Evolutionary conservation across 2,113 vertebrate species (phyloP).

Genomic region (Callopanchax toddi): DNA sequence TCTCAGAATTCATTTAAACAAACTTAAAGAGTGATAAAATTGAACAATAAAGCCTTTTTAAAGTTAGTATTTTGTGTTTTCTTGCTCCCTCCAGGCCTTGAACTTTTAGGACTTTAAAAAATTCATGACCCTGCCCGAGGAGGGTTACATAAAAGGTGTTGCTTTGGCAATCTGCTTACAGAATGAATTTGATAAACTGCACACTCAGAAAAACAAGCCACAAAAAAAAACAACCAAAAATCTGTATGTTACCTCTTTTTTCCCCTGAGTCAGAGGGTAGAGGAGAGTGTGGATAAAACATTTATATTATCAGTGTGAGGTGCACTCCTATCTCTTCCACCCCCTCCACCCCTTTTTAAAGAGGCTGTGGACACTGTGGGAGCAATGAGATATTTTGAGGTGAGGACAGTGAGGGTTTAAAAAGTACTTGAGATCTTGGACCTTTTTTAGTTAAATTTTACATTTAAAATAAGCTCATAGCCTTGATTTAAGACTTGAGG

Average conservation of each 20-base stretch:
- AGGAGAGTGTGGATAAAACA: constrained; percentile 65
- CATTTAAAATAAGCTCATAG: not conserved
- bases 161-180: constrained; percentile 69
- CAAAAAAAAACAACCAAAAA: constrained; percentile 26
- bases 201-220: constrained; percentile 34
- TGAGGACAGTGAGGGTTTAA: not conserved
- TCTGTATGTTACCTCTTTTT: constrained; percentile 26
- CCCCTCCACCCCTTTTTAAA: no score
- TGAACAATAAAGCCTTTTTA: constrained; percentile 10
- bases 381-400: no score
- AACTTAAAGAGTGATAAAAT: not conserved
- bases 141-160: constrained; percentile 70
- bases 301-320: constrained; percentile 63
- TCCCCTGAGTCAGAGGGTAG: constrained; percentile 63
- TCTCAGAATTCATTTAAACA: not conserved
- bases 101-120: constrained; percentile 66
- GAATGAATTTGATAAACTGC: constrained; percentile 69
- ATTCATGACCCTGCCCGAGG: constrained; percentile 53
- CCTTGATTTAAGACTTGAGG: not conserved
- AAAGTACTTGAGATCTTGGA: not conserved
- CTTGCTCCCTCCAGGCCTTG: constrained; percentile 33
- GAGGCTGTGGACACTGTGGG: no score
- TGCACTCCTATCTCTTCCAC: not conserved
- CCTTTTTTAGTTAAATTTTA: not conserved
- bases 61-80: constrained; percentile 51